These are phyloP conservation scores for Pipistrellus nathusii DNA, from an alignment of 2,797 vertebrate genomes.

Conservation along the genomic window DNA sequence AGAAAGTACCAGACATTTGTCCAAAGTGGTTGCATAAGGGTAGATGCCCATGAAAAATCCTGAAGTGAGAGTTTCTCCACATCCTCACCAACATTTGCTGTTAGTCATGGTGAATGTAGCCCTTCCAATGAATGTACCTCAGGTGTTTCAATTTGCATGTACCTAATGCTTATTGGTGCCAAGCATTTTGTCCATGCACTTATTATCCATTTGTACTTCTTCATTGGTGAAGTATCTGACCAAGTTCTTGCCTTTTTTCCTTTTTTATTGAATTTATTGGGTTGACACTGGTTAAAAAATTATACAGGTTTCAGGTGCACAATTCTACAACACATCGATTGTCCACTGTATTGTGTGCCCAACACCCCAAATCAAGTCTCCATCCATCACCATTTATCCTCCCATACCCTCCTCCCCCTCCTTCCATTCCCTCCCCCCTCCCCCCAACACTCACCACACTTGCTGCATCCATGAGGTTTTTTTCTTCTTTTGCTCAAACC, in stretches of 20 bases:
- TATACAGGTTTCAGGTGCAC: neutral
- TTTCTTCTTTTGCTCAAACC: neutral
- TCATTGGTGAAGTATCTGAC: neutral
- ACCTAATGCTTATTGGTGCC: neutral
- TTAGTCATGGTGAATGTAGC: neutral
- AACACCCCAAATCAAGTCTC: neutral
- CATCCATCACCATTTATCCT: neutral
- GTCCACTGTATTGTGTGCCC: neutral
- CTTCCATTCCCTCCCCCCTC: neutral
- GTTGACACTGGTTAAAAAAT: neutral
- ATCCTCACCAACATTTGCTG: neutral
- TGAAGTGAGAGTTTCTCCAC: neutral
- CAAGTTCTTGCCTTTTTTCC: neutral
- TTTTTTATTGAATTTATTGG: neutral
- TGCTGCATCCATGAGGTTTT: neutral
- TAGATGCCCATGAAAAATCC: neutral
- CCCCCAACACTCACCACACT: neutral
- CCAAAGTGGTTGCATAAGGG: neutral
- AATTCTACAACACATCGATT: neutral
- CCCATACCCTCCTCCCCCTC: neutral
- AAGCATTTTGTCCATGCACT: neutral
- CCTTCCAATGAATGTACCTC: neutral
- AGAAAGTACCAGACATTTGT: neutral
- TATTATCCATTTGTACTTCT: neutral
- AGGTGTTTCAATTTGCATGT: neutral